phyloP scores from a whole-genome alignment of 2,888 invertebrate species.

The Caenorhabditis zanzibari region DNA sequence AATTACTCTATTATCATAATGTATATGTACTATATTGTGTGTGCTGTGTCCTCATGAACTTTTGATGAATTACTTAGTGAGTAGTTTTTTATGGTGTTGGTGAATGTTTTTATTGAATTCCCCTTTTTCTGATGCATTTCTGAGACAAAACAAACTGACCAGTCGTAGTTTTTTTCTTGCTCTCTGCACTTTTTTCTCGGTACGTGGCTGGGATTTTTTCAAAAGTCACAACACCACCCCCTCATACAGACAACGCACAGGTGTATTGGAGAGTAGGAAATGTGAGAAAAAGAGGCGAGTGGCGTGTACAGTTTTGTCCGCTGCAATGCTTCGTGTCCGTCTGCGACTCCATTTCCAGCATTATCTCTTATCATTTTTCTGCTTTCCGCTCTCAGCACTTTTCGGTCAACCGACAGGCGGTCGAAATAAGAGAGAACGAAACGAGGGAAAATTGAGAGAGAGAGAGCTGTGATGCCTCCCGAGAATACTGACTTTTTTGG shows the following conservation, averaged over 20 bases:
- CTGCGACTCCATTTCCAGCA: constrained; percentile 23
- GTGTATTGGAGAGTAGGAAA: constrained; percentile 8
- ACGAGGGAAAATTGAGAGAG: constrained; percentile 6
- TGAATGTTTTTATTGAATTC: no score
- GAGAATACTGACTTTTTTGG: constrained; percentile 32
- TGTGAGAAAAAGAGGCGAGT: constrained; percentile 15
- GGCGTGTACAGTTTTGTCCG: constrained; percentile 40
- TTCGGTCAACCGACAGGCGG: constrained; percentile 46
- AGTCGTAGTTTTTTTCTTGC: background rate
- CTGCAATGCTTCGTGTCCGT: constrained; percentile 29
- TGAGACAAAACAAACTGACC: no score
- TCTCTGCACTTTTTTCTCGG: background rate
- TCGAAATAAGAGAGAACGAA: constrained; percentile 30
- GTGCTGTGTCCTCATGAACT: constrained; percentile 3
- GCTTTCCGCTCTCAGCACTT: constrained; percentile 45
- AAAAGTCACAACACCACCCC: constrained; percentile 24
- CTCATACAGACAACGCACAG: constrained; percentile 18
- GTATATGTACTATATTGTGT: constrained; percentile 40
- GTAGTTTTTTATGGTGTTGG: constrained; percentile 1
- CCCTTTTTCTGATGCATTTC: no score
- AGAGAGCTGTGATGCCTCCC: constrained; percentile 8
- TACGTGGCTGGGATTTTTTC: constrained; percentile 10
- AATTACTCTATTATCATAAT: background rate
- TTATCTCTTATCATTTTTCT: constrained; percentile 31
- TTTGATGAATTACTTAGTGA: constrained; percentile 20